Evolutionary conservation across 2,888 invertebrate genomes (phyloP), one percentile per base, ranked within the genome.

Genomic region (Eustalomyia histrio): DNA sequence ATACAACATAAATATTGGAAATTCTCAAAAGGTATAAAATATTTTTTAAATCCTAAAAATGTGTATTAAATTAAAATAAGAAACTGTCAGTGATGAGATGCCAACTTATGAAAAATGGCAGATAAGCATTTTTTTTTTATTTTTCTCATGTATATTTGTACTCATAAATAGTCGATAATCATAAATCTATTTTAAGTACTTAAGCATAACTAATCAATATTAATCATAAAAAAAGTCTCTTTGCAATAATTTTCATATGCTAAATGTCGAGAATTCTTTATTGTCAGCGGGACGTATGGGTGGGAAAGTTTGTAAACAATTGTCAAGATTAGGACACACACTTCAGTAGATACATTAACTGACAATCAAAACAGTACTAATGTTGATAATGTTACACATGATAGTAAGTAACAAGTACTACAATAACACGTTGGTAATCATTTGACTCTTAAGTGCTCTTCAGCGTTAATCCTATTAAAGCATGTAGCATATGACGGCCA

Each of bases 401-500:
- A 6, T 24, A 24, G 24, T 5, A 24, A 86, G 85, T 84, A 85
- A 85, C 84, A 85, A 83, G 81, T 84, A 85, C 64, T 47, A 43
- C 35, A 85, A 86, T 84, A 81, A 81, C 80, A 80, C 65, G 79
- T 81, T 84, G 85, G 84, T 86, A 84, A 87, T 86, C 84, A 86
- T 86, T 86, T 87, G 87, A 87, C 87, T 86, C 88, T 86, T 89
- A 89, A 88, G 88, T 88, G 88, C 88, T 88, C 88, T 88, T 87
- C 86, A 87, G 88, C 85, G 85, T 63, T 88, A 88, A 88, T 88
- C 88, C 88, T 87, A 88, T 88, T 89, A 89, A 85, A 88, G 87
- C 87, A 85, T 88, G 85, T 86, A 84, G 84, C 84, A 84, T 63
- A 18, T 78, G 74, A 83, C 76, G 80, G 7, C 65, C 52, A 73